Evolutionary conservation across 1,140 invertebrate species (phyloP), one percentile per base, ranked within the genome.

Genomic region (Drosophila subobscura): DNA sequence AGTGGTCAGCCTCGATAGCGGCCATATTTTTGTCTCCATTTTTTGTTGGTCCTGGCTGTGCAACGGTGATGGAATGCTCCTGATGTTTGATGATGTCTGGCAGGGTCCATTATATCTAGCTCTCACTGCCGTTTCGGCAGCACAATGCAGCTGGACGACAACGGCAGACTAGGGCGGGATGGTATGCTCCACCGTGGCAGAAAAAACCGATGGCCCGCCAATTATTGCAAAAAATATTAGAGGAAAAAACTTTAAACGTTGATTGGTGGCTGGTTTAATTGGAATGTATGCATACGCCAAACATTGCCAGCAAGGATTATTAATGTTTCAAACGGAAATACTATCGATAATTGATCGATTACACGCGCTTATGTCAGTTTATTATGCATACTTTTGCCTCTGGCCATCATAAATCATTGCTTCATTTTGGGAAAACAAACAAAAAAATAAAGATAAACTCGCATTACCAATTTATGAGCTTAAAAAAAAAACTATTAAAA

Each of bases 1-100:
- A 72, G 49, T 85, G 80, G 77, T 59, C 80, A 74, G 67, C 57
- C 57, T 63, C 86, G 80, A 85, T 85, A 84, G 81, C 77, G 33
- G 54, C 49, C 41, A 47, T 33, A 63, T 80, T 86, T 81, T 85
- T 85, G 81, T 86, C 77, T 85, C 86, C 55, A 71, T 71, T 84
- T 27, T 55, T 49, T 37, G 14, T 41, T 8, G 22, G n/a, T n/a
- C 56, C 33, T 37, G 33, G 33, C 10, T 4, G 10, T 37, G 10
- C 33, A 12, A 0, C 47, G 27, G 44, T 51, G 33, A 53, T 49
- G 50, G 27, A 33, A 23, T 68, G 73, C 58, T 58, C 10, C 10
- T 8, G 33, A 12, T 37, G 37, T n/a, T 29, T 44, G 20, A 33
- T 68, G 79, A 86, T 83, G 79, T 83, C 79, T 84, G 77, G 72